Base-by-base conservation (phyloP, 2,888 invertebrate species). In the Eupithecia pulchellata region DNA sequence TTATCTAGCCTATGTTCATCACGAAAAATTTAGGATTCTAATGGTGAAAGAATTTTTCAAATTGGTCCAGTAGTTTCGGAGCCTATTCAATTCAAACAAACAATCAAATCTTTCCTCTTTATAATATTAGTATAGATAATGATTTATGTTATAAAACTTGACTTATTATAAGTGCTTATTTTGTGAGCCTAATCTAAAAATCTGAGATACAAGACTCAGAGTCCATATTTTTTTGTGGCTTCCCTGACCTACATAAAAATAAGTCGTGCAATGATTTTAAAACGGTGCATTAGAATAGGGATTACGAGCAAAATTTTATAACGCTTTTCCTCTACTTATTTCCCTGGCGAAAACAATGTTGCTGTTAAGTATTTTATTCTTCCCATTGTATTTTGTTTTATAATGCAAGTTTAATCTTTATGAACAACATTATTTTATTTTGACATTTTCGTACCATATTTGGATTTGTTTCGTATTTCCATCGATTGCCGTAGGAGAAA, bases 221-320 rank as follows among this genome's bases (percentile, higher is more conserved):
- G 60, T 60, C 20, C n/a, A 9, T 11, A 60, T 32, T 60, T 58
- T 58, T 14, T 17, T 57, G 27, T 20, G n/a, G n/a, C 32, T 32
- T 32, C n/a, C 60, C n/a, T 64, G 64, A 64, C 64, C 64, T 55
- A 64, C 30, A 29, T 63, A 63, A 42, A 63, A 39, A 25, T 34
- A 52, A 30, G 55, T 64, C 30, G 30, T 47, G 55, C 64, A 34
- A 64, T 64, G 64, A 55, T 64, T 64, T 64, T 34, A 52, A 64
- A 64, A 55, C 34, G 32, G 20, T 64, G 32, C 64, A 60, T 64
- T 64, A 71, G 36, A 61, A 60, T 68, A 71, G n/a, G 64, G 20
- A 64, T 68, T 65, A 68, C 71, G 66, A 72, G 72, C 34, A 32
- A 62, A 68, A 58, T 72, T 72, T 72, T 66, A 72, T 58, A 57